These are phyloP conservation scores for Toxotes lorentzi DNA, from an alignment of 2,797 vertebrate genomes.

Conservation along the genomic window DNA sequence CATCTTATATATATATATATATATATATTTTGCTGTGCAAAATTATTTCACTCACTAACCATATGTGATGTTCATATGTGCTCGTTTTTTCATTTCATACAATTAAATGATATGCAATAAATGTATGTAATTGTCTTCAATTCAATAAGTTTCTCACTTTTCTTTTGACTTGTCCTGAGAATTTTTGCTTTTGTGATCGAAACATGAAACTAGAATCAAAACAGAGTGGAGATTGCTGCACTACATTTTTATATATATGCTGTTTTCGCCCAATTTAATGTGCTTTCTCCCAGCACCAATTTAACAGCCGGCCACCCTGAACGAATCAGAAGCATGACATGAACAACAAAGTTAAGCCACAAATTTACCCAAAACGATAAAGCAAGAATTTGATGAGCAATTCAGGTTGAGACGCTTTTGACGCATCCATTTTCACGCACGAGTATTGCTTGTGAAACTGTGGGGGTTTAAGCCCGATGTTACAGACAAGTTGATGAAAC, in stretches of 20 bases:
- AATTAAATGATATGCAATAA: slow-evolving; percentile 90
- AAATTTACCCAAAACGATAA: background rate
- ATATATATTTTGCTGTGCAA: slow-evolving; percentile 99
- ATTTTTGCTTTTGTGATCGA: slow-evolving; percentile 50
- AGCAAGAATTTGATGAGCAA: background rate
- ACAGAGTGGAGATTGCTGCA: slow-evolving; percentile 22
- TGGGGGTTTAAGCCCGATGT: slow-evolving; percentile 20
- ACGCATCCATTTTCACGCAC: background rate
- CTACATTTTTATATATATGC: slow-evolving; percentile 13
- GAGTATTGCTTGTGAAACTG: slow-evolving; percentile 16
- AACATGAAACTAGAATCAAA: slow-evolving; percentile 35
- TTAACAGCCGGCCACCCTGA: slow-evolving; percentile 13
- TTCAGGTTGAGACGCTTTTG: slow-evolving; percentile 3
- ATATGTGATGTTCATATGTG: slow-evolving; percentile 99
- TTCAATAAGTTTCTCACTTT: slow-evolving; percentile 83
- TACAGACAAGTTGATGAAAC: slow-evolving; percentile 32
- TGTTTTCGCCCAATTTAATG: background rate
- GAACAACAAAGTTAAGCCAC: background rate
- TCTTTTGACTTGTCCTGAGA: slow-evolving; percentile 69
- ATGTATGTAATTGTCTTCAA: slow-evolving; percentile 86
- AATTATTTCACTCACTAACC: slow-evolving; percentile 99
- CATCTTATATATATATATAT: slow-evolving; percentile 86
- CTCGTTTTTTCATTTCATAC: slow-evolving; percentile 93
- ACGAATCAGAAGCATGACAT: background rate
- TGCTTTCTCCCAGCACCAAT: background rate